Evolutionary conservation across 2,888 invertebrate genomes (phyloP).

Genomic region (Lasioglossum leucozonium): DNA sequence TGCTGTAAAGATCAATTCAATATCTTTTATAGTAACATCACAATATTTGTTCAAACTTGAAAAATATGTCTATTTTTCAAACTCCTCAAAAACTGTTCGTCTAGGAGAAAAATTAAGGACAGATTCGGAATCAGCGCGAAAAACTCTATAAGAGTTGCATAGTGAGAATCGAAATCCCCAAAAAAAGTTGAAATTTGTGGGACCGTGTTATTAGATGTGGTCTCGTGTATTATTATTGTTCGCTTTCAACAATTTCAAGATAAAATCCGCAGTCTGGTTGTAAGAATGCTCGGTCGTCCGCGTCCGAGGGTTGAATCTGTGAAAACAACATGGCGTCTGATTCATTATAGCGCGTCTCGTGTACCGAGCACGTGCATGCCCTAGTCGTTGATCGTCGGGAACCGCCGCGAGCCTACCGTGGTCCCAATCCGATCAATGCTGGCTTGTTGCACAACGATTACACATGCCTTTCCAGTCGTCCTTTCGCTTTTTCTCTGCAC

Average conservation of each 20-base stretch:
- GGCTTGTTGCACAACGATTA: constrained; percentile 50
- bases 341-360: constrained; percentile 24
- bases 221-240: neutral
- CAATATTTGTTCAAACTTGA: too few relatives aligned
- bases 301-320: neutral
- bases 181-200: too few relatives aligned
- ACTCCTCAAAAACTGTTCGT: too few relatives aligned
- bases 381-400: constrained; percentile 52
- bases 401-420: neutral
- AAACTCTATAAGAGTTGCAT: too few relatives aligned
- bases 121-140: too few relatives aligned
- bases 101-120: too few relatives aligned
- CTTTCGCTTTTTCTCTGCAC: constrained; percentile 66
- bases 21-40: too few relatives aligned
- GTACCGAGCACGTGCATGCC: constrained; percentile 62
- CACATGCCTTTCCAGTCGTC: constrained; percentile 64
- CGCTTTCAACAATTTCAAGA: neutral
- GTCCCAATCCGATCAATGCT: constrained; percentile 47
- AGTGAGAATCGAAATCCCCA: too few relatives aligned
- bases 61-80: too few relatives aligned
- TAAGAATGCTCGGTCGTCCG: neutral
- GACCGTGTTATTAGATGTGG: too few relatives aligned
- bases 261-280: neutral
- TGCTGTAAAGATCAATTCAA: too few relatives aligned
- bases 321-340: neutral